Percentiles rank a stretch among this genome's conserved stretches.
These are phyloP conservation scores for Phrynocephalus vlangalii DNA, from an alignment of 2,797 vertebrate genomes.

Conservation along the genomic window DNA sequence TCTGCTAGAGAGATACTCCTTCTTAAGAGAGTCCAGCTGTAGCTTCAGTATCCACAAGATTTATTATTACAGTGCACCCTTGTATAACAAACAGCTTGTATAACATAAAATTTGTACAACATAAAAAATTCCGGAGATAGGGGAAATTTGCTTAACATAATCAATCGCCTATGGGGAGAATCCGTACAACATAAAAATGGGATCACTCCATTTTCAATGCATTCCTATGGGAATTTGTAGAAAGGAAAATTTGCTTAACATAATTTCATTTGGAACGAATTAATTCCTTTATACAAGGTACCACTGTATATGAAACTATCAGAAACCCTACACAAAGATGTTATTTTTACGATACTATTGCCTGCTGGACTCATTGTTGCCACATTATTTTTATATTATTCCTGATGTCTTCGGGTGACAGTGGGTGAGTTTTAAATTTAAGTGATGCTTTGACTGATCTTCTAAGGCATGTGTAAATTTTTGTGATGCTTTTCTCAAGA, in stretches of 20 bases:
- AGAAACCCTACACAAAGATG: conserved; percentile 53
- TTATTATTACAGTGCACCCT: too few relatives aligned
- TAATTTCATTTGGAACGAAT: too few relatives aligned
- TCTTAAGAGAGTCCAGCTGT: background rate
- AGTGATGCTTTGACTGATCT: conserved; percentile 39
- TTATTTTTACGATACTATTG: conserved; percentile 45
- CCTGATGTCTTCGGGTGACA: conserved; percentile 56
- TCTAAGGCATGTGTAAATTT: conserved; percentile 21
- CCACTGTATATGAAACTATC: conserved; percentile 53
- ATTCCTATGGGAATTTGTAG: too few relatives aligned
- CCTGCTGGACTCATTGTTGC: conserved; percentile 58
- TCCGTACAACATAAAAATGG: too few relatives aligned
- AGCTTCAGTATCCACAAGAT: conserved; percentile 27
- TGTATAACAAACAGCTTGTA: too few relatives aligned
- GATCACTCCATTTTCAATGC: too few relatives aligned
- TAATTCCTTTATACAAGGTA: too few relatives aligned
- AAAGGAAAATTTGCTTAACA: too few relatives aligned
- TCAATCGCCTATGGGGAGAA: too few relatives aligned
- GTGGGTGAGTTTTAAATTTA: conserved; percentile 63
- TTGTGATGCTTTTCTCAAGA: rapidly evolving
- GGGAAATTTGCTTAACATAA: too few relatives aligned
- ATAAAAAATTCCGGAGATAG: too few relatives aligned
- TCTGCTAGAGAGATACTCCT: conserved; percentile 46
- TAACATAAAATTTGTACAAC: too few relatives aligned
- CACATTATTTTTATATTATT: conserved; percentile 56